These are phyloP conservation scores for Lordiphosa clarofinis DNA, from an alignment of 1,140 invertebrate species.

Conservation along the genomic window DNA sequence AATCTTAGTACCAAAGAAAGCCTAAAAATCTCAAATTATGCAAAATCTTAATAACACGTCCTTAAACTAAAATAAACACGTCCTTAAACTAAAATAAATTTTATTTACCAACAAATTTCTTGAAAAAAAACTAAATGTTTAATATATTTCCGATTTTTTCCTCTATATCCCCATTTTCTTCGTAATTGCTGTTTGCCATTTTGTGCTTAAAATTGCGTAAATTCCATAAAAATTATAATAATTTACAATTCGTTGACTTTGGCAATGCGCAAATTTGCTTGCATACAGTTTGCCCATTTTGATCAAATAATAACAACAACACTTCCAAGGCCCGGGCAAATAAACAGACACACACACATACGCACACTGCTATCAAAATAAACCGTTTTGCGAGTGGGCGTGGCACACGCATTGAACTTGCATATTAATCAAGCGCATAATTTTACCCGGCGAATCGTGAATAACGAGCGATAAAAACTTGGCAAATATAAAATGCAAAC, in stretches of 20 bases:
- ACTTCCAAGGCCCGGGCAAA: slow-evolving; percentile 34
- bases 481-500: slow-evolving; percentile 76
- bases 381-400: slow-evolving; percentile 41
- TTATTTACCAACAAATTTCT: no score
- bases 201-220: slow-evolving; percentile 40
- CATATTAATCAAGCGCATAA: slow-evolving; percentile 75
- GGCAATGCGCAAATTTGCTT: slow-evolving; percentile 61
- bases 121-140: no score
- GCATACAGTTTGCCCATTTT: slow-evolving; percentile 45
- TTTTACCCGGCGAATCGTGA: slow-evolving; percentile 44
- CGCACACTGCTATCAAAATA: slow-evolving; percentile 71
- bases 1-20: no score
- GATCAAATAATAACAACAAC: slow-evolving; percentile 36
- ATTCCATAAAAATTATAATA: slow-evolving; percentile 46
- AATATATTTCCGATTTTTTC: no score
- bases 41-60: no score
- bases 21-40: no score
- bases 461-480: slow-evolving; percentile 74
- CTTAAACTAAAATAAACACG: no score
- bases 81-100: no score
- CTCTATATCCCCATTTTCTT: no score
- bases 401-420: slow-evolving; percentile 51
- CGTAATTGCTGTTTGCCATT: no score
- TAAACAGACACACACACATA: slow-evolving; percentile 43
- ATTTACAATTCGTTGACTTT: slow-evolving; percentile 74